Evolutionary conservation across 2,888 invertebrate species (phyloP).

Genomic region (Morpho deidamia): DNA sequence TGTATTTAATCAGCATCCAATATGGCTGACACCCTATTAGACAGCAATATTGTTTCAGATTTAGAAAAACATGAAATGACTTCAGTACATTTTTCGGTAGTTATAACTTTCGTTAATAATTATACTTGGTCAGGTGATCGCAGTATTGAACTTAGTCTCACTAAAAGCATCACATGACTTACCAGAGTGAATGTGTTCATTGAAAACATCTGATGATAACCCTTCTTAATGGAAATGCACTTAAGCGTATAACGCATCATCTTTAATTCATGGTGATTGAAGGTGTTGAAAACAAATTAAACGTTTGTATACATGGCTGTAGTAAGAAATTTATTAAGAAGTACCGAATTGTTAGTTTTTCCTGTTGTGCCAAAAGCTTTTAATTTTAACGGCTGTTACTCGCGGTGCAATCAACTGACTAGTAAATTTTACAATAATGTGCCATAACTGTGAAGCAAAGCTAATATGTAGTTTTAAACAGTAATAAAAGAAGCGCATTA

Average conservation of each 20-base stretch:
- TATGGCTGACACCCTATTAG: too few relatives aligned
- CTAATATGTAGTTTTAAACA: conserved; percentile 13
- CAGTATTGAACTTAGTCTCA: too few relatives aligned
- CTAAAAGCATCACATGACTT: too few relatives aligned
- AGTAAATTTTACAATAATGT: conserved; percentile 19
- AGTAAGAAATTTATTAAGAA: background rate
- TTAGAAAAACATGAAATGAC: too few relatives aligned
- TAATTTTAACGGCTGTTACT: conserved; percentile 1
- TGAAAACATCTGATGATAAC: background rate
- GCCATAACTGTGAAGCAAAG: conserved; percentile 15
- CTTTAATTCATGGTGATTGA: conserved; percentile 13
- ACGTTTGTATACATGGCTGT: background rate
- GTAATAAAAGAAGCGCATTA: conserved; percentile 18
- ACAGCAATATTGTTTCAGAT: too few relatives aligned
- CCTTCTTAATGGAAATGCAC: conserved; percentile 4
- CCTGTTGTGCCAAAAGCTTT: conserved; percentile 3
- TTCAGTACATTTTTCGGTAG: too few relatives aligned
- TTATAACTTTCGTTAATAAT: too few relatives aligned
- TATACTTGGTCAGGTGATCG: too few relatives aligned
- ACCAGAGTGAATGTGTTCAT: background rate
- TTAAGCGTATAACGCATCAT: conserved; percentile 3
- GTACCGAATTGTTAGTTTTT: background rate
- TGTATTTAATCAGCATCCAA: too few relatives aligned
- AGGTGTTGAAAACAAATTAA: conserved; percentile 5
- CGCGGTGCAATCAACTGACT: conserved; percentile 11